Evolutionary conservation across 2,888 invertebrate species (phyloP).

Genomic region (Melitaea athalia): DNA sequence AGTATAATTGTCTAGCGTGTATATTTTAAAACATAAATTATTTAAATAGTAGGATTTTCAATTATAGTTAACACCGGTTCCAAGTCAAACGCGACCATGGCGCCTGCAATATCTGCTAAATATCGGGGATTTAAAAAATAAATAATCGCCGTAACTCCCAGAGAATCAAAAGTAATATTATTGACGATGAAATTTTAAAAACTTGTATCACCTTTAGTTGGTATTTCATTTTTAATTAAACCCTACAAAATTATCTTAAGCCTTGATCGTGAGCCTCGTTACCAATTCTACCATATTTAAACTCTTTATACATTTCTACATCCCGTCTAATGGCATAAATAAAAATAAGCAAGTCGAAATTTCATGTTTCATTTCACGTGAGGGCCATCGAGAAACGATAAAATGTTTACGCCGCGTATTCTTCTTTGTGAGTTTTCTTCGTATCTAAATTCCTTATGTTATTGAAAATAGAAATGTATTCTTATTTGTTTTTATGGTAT

Average conservation of each 20-base stretch:
- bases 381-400: slow-evolving; percentile 20
- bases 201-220: too few species aligned
- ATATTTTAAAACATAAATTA: too few species aligned
- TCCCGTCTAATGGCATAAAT: slow-evolving; percentile 25
- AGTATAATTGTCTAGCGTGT: too few species aligned
- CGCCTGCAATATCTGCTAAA: too few species aligned
- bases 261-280: slow-evolving; percentile 36
- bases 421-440: slow-evolving; percentile 1
- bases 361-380: slow-evolving; percentile 20
- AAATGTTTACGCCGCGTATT: slow-evolving; percentile 24
- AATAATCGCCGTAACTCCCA: too few species aligned
- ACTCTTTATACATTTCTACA: slow-evolving; percentile 20
- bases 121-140: too few species aligned
- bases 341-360: slow-evolving; percentile 26
- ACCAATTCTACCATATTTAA: slow-evolving; percentile 30
- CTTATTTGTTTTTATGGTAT: background rate
- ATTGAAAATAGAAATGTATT: slow-evolving; percentile 1
- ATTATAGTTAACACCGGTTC: too few species aligned
- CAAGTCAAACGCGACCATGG: too few species aligned
- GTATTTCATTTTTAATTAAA: slow-evolving; percentile 1
- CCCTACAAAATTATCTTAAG: slow-evolving; percentile 36
- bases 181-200: too few species aligned
- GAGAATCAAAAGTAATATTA: too few species aligned
- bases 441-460: slow-evolving; percentile 1
- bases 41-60: too few species aligned